Base-by-base conservation (phyloP, 2,113 vertebrate genomes). In the Bambusicola thoracicus region DNA sequence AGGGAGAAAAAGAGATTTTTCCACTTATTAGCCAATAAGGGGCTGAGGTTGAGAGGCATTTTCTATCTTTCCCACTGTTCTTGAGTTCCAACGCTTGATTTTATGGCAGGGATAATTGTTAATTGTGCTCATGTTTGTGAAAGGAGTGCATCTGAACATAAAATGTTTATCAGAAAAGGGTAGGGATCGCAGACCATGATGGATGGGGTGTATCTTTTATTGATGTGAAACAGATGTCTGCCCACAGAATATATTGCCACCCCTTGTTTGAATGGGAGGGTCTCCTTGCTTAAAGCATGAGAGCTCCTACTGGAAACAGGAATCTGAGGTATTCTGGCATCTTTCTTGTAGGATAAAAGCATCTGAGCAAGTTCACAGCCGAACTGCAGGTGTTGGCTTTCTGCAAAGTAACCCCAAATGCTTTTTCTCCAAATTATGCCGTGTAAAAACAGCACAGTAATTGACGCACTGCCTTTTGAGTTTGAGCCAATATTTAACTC, bases 221-320 rank as follows among this genome's bases (percentile, higher is more conserved):
- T 36, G 19, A 70, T 44, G 38, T 38, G 25, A 40, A 63, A 19
- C 61, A 63, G 61, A 40, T 63, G 16, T 6, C 13, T 62, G 11
- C 18, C 34, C 13, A 13, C 17, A 82, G 58, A 59, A 87, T 29
- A 32, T 48, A 43, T 10, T 59, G 10, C 12, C 3, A 10, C 43
- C 12, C 2, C 16, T 2, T 49, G 76, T 32, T 2, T 43, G 36
- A 4, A 6, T 8, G 13, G 15, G 21, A 10, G 1, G 38, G 16
- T 43, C 17, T 25, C 27, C 13, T 77, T 61, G 9, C 21, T 79
- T 46, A 25, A 44, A 32, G 41, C 20, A 44, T n/a, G 41, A 67
- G 41, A 20, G 36, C 13, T 76, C 27, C 24, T 38, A 30, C 8
- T 58, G 30, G 14, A 29, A 30, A 43, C 3, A 58, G 15, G 15